These are phyloP conservation scores for Candidula unifasciata DNA, from an alignment of 2,888 invertebrate genomes.

Conservation along the genomic window DNA sequence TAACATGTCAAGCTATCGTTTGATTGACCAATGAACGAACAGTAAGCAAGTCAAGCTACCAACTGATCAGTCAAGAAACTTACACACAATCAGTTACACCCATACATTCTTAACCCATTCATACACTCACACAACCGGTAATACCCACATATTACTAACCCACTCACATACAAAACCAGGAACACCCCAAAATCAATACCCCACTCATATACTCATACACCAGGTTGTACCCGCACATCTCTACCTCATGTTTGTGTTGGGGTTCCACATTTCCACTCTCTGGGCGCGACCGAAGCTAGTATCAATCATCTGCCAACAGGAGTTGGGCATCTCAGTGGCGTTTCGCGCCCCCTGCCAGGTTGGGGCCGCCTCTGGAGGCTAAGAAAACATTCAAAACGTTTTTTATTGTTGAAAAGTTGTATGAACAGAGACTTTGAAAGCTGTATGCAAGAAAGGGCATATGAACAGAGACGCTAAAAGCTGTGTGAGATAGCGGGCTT, in stretches of 20 bases:
- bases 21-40: too few species aligned
- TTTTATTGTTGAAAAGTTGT: background rate
- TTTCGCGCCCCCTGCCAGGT: constrained; percentile 92
- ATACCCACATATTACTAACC: too few species aligned
- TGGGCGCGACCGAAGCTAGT: constrained; percentile 19
- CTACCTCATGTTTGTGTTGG: constrained; percentile 83
- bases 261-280: constrained; percentile 97
- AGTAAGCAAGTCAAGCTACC: too few species aligned
- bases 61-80: too few species aligned
- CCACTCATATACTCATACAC: background rate
- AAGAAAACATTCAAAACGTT: constrained; percentile 67
- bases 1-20: too few species aligned
- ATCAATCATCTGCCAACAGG: constrained; percentile 90
- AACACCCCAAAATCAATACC: background rate
- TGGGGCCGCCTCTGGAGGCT: constrained; percentile 89
- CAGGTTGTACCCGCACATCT: background rate
- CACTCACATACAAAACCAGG: background rate
- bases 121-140: too few species aligned
- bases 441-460: background rate
- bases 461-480: background rate
- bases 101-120: too few species aligned
- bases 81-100: too few species aligned
- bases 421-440: background rate
- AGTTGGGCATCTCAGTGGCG: constrained; percentile 88
- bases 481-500: background rate